Evolutionary conservation across 2,888 invertebrate species (phyloP), one percentile per base, ranked within the genome.

Genomic region (Uropetala carovei): DNA sequence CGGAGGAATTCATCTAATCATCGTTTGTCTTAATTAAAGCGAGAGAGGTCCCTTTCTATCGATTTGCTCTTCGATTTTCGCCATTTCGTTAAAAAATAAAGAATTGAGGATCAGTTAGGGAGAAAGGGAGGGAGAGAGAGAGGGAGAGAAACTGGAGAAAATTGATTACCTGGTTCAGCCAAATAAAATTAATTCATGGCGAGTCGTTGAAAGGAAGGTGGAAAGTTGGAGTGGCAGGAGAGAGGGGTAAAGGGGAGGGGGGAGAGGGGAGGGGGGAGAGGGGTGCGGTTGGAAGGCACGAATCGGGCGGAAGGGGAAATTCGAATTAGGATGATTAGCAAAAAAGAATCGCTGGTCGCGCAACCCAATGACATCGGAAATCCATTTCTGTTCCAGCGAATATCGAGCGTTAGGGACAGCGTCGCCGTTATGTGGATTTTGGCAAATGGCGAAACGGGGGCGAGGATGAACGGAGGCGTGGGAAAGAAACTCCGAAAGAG

Each of bases 281-380:
- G 83, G 13, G 56, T 56, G n/a, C n/a, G 75, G n/a, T 75, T 3
- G 75, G n/a, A 10, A n/a, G 75, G n/a, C n/a, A 11, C n/a, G n/a
- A 83, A 43, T 43, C 43, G 43, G 57, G 57, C 57, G 56, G 83
- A 83, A 57, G 16, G 56, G 83, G 83, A 56, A 83, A 83, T 83
- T 83, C 83, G 83, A 83, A 83, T 83, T 83, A 83, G 83, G 83
- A 83, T 83, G 83, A 83, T 83, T 83, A 83, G 56, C 83, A 83
- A 83, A 43, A 83, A 83, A 83, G 30, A 43, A 43, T 82, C 57
- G 56, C 83, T 16, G 57, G 83, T 83, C 57, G 83, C 56, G 83
- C 18, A n/a, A n/a, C 83, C 83, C n/a, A 56, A 9, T 83, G 83
- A 83, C 83, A 83, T 83, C 83, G 83, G 83, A 83, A 83, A 83